Evolutionary conservation across 2,888 invertebrate species (phyloP), one percentile per base, ranked within the genome.

Genomic region (Boloria euphrosyne): DNA sequence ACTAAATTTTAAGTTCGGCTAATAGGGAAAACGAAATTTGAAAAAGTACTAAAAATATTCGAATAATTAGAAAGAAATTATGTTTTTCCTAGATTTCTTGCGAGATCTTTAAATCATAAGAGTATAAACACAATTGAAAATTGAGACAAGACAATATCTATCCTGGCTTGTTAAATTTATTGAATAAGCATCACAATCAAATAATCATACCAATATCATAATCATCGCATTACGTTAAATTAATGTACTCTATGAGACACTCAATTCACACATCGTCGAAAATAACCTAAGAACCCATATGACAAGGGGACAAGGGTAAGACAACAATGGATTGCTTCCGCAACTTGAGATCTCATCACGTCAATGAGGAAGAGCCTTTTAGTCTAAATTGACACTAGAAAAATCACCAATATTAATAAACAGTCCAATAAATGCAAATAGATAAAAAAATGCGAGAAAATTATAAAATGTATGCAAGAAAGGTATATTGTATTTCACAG

Each of bases 271-370:
- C 82, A 81, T 83, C 80, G 76, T 79, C 82, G 79, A 80, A 83
- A 85, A 87, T 83, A 83, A 80, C 74, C 75, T 72, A 77, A 82
- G 82, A 80, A 84, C 89, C 85, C 81, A 83, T 84, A 73, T 76
- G 75, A 75, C 73, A 77, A 73, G 75, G 58, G 31, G 16, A 31
- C 75, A 74, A 76, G 81, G 78, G 76, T 68, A 79, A 77, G 80
- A 77, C 78, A 80, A 84, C 84, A 89, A 90, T 90, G 83, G 86
- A 86, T 86, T 81, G 81, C 84, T 87, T 89, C 89, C 89, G 86
- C 83, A 80, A 81, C 78, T 83, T 82, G 83, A 80, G 80, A 80
- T 81, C 80, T 82, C 81, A 81, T 85, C 81, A 83, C 80, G 75
- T 80, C 76, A 80, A 74, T 77, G 76, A 79, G 78, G 77, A 80